phyloP scores from a whole-genome alignment of 1,140 invertebrate species.

The Agraylea sexmaculata region DNA sequence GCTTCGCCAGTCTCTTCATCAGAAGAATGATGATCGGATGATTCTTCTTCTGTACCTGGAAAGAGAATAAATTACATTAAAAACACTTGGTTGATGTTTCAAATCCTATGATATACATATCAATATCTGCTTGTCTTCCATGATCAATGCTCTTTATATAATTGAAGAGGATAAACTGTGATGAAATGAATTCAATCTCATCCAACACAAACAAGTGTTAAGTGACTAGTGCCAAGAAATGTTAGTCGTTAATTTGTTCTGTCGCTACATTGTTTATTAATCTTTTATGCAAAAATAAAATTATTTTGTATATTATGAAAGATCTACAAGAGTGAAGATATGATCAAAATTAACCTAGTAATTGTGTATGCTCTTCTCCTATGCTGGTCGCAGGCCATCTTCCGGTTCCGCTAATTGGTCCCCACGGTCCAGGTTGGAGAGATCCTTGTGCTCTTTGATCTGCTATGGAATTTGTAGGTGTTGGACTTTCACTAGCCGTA shows the following conservation, averaged over 20 bases:
- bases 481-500: constrained; percentile 72
- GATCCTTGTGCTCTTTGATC: constrained; percentile 56
- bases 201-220: too few species aligned
- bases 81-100: background rate
- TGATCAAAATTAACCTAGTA: constrained; percentile 58
- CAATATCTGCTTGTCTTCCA: too few species aligned
- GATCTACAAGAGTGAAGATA: too few species aligned
- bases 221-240: too few species aligned
- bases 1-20: constrained; percentile 56
- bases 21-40: constrained; percentile 74
- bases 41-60: constrained; percentile 70
- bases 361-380: constrained; percentile 66
- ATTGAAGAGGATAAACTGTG: too few species aligned
- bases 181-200: too few species aligned
- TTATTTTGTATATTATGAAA: too few species aligned
- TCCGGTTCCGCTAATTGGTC: constrained; percentile 39
- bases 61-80: constrained; percentile 1
- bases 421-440: constrained; percentile 47
- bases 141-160: too few species aligned
- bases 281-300: too few species aligned
- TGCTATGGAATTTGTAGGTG: constrained; percentile 73
- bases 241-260: too few species aligned
- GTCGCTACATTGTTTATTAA: too few species aligned
- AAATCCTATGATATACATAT: too few species aligned
- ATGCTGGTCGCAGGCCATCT: constrained; percentile 34